A percentile compares a stretch with the other conserved stretches of the same genome.
phyloP scores from a whole-genome alignment of 2,113 vertebrate genomes.

The Pycnonotus jocosus region DNA sequence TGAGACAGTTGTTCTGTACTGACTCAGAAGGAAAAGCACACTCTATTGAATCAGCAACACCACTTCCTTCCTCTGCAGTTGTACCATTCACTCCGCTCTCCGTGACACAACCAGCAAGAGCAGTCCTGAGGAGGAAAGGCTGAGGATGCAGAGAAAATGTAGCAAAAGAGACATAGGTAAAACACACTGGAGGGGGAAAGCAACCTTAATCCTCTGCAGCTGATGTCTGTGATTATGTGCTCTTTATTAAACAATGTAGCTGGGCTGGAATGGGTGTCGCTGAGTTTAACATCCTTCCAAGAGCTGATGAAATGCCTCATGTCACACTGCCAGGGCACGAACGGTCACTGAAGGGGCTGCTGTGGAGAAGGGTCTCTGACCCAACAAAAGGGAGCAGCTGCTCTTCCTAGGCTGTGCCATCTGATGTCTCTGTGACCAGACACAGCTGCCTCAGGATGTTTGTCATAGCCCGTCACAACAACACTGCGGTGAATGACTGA shows the following conservation, averaged over 20 bases:
- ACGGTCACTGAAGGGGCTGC: not conserved
- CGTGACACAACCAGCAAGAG: not conserved
- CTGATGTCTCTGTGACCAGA: not conserved
- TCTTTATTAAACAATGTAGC: not conserved
- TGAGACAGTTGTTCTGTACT: slow-evolving; percentile 41
- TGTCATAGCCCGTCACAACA: not conserved
- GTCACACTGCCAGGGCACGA: not conserved
- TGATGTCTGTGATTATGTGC: not conserved
- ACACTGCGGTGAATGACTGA: not conserved
- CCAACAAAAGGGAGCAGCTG: slow-evolving; percentile 15
- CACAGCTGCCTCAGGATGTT: not conserved
- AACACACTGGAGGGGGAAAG: not conserved
- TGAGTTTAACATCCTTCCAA: not conserved
- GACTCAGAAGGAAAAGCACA: slow-evolving; percentile 58
- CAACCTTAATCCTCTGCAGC: not conserved
- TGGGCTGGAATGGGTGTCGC: not conserved
- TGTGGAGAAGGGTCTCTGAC: slow-evolving; percentile 2
- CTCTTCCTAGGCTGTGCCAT: not conserved
- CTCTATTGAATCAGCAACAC: slow-evolving; percentile 51
- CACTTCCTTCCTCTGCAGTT: slow-evolving; percentile 52
- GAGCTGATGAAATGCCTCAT: not conserved
- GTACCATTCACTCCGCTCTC: not conserved
- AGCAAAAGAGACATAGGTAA: not conserved
- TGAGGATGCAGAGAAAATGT: not conserved
- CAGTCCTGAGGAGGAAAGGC: not conserved